Conservation (phyloP, 2,888 invertebrate species). For the Drosophila barbarae region DNA sequence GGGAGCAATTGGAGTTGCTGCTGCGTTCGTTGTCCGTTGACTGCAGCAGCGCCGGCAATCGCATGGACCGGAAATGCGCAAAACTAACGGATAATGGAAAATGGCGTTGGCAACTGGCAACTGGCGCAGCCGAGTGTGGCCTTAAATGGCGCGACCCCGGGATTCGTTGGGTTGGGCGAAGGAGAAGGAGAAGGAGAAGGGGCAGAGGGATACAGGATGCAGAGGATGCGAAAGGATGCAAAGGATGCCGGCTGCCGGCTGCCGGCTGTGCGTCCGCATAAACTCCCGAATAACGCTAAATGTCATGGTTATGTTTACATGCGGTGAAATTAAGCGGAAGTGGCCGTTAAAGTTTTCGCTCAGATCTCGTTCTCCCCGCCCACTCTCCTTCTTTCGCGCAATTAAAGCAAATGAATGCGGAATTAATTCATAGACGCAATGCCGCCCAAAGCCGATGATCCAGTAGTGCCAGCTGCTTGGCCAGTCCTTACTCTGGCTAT, state of each 20-base stretch:
- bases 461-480: constrained; percentile 22
- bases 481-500: neutral
- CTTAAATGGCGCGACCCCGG: constrained; percentile 50
- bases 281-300: constrained; percentile 68
- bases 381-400: constrained; percentile 23
- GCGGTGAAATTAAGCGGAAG: constrained; percentile 73
- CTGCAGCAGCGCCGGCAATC: constrained; percentile 49
- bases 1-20: constrained; percentile 6
- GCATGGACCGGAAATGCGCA: constrained; percentile 69
- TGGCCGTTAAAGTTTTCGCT: constrained; percentile 59
- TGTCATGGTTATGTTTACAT: constrained; percentile 78
- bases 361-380: neutral
- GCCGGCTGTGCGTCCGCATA: constrained; percentile 40
- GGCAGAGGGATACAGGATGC: constrained; percentile 9
- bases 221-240: constrained; percentile 1
- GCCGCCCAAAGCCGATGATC: neutral
- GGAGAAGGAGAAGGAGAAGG: neutral
- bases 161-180: neutral
- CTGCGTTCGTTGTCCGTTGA: constrained; percentile 13
- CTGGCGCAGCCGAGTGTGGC: constrained; percentile 52
- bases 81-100: constrained; percentile 73
- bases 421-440: constrained; percentile 40
- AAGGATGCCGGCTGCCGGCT: neutral
- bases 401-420: constrained; percentile 66
- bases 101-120: constrained; percentile 56